Evolutionary conservation across 2,888 invertebrate species (phyloP).

Genomic region (Pseudococcus viburni): DNA sequence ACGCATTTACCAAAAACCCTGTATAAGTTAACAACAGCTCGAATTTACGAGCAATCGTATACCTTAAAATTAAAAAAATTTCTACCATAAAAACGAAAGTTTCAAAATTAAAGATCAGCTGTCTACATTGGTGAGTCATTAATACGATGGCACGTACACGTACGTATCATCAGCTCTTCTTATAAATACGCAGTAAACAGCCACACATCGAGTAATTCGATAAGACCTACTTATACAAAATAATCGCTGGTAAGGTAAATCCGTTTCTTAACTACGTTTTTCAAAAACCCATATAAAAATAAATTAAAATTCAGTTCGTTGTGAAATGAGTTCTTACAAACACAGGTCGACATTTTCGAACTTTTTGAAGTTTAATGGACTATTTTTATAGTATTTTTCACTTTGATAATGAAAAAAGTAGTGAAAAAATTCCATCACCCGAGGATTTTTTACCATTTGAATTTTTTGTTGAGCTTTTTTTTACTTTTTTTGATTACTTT

Average conservation of each 20-base stretch:
- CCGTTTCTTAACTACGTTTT: slow-evolving; percentile 21
- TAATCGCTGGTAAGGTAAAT: slow-evolving; percentile 29
- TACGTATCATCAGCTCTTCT: background rate
- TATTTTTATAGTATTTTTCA: no score
- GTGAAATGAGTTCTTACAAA: background rate
- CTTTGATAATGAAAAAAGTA: no score
- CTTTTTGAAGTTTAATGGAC: no score
- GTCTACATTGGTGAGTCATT: background rate
- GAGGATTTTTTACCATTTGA: no score
- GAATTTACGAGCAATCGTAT: background rate
- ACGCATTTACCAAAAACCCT: slow-evolving; percentile 55
- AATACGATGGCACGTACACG: background rate
- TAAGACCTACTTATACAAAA: background rate
- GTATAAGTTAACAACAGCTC: slow-evolving; percentile 48
- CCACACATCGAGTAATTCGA: background rate
- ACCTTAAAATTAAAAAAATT: background rate
- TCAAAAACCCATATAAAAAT: slow-evolving; percentile 23
- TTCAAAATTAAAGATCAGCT: background rate
- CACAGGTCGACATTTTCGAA: no score
- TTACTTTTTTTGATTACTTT: no score
- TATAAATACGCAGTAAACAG: background rate
- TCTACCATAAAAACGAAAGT: background rate
- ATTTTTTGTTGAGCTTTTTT: no score
- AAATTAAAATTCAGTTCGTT: slow-evolving; percentile 32
- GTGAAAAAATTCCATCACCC: no score